These are phyloP conservation scores for Forficula auricularia DNA, from an alignment of 1,140 invertebrate genomes.

Conservation along the genomic window DNA sequence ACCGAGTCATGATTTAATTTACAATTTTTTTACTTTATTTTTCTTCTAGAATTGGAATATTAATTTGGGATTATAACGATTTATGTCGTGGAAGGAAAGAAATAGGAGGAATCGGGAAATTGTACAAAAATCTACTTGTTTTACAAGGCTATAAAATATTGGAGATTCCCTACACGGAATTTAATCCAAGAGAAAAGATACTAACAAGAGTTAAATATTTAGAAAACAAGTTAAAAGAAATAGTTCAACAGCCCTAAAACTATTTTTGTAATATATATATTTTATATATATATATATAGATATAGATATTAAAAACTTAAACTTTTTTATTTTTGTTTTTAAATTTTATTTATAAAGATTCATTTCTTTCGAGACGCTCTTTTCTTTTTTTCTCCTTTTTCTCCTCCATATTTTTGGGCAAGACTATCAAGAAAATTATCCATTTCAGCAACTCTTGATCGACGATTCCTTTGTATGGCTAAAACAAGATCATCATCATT, in stretches of 20 bases:
- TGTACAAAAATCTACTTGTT: not conserved
- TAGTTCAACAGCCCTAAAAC: no score
- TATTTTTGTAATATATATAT: no score
- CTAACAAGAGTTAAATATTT: slow-evolving; percentile 1
- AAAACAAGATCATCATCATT: slow-evolving; percentile 22
- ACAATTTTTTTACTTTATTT: not conserved
- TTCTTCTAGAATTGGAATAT: not conserved
- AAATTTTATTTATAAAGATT: no score
- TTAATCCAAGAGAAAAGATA: slow-evolving; percentile 1
- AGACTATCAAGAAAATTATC: slow-evolving; percentile 27
- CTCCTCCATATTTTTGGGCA: slow-evolving; percentile 23
- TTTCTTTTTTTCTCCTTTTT: no score
- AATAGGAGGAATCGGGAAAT: not conserved
- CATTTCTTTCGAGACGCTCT: no score
- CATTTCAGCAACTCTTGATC: slow-evolving; percentile 18
- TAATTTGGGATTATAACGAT: slow-evolving; percentile 2
- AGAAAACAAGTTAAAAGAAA: slow-evolving; percentile 2
- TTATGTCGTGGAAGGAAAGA: not conserved
- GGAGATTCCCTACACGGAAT: not conserved
- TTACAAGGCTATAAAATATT: not conserved
- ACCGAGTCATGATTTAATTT: no score
- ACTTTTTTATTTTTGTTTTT: no score
- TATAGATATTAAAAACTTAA: no score
- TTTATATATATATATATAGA: no score
- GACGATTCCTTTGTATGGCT: slow-evolving; percentile 24